These are phyloP conservation scores for Mirounga angustirostris DNA, from an alignment of 2,113 vertebrate genomes.

Conservation along the genomic window DNA sequence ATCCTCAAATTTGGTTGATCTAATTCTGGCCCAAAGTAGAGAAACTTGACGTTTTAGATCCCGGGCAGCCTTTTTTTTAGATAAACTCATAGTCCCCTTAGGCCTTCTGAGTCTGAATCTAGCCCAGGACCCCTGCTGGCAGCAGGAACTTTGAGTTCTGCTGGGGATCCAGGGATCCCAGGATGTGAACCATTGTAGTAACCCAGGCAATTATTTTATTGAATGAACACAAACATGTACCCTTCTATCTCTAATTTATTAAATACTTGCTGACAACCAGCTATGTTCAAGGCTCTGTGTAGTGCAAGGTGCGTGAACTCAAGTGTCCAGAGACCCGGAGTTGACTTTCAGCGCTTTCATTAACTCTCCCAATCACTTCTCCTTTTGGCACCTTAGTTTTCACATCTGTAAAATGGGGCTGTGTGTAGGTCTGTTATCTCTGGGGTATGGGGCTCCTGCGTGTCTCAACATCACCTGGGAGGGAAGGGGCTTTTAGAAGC, in stretches of 20 bases:
- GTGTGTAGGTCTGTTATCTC: background rate
- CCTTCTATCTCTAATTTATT: background rate
- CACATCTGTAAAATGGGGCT: background rate
- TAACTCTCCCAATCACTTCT: background rate
- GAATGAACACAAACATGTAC: background rate
- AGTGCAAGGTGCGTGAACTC: background rate
- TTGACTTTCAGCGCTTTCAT: background rate
- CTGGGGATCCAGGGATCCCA: background rate
- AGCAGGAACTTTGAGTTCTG: background rate
- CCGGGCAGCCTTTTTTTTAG: background rate
- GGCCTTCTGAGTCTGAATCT: background rate
- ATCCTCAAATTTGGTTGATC: background rate
- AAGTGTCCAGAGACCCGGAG: background rate
- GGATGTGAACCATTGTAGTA: background rate
- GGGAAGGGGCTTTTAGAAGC: background rate
- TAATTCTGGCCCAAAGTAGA: background rate
- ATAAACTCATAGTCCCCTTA: background rate
- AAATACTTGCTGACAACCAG: conserved; percentile 3
- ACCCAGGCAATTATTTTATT: background rate
- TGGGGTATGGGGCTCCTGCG: background rate
- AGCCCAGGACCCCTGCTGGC: background rate
- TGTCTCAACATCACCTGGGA: background rate
- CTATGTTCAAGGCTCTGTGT: background rate
- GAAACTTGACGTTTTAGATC: background rate
- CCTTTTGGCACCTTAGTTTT: background rate